Conservation (phyloP, 2,113 vertebrate species). For the Neomonachus schauinslandi region DNA sequence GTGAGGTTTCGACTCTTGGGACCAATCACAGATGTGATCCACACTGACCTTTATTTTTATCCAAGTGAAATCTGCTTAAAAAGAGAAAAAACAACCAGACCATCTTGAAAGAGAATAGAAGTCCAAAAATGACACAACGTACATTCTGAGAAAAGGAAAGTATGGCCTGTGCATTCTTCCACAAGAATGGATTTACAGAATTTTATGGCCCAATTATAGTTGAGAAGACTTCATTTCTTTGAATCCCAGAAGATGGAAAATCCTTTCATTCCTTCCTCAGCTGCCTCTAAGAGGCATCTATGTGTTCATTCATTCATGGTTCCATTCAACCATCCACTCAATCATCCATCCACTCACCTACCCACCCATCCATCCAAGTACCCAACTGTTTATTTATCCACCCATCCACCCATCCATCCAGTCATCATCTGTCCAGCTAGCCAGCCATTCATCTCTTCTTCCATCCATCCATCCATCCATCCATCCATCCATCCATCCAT, state of each 20-base stretch:
- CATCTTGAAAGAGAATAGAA: neutral
- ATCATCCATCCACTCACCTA: neutral
- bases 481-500: neutral
- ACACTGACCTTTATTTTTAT: neutral
- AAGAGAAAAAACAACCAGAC: neutral
- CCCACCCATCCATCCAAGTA: neutral
- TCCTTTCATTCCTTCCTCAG: neutral
- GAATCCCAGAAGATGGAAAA: neutral
- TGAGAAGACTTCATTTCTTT: neutral
- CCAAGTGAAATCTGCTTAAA: neutral
- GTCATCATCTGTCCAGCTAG: neutral
- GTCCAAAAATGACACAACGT: neutral
- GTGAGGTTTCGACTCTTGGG: neutral
- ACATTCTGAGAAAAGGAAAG: neutral
- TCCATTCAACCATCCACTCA: neutral
- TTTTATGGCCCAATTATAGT: neutral
- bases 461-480: no score
- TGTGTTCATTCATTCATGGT: neutral
- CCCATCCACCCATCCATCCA: accelerated
- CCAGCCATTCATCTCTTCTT: neutral
- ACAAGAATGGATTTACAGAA: neutral
- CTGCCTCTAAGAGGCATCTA: neutral
- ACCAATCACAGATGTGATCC: neutral
- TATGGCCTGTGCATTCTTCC: neutral
- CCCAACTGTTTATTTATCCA: accelerated